Evolutionary conservation across 2,888 invertebrate species (phyloP).

Genomic region (Chrysina gloriosa): DNA sequence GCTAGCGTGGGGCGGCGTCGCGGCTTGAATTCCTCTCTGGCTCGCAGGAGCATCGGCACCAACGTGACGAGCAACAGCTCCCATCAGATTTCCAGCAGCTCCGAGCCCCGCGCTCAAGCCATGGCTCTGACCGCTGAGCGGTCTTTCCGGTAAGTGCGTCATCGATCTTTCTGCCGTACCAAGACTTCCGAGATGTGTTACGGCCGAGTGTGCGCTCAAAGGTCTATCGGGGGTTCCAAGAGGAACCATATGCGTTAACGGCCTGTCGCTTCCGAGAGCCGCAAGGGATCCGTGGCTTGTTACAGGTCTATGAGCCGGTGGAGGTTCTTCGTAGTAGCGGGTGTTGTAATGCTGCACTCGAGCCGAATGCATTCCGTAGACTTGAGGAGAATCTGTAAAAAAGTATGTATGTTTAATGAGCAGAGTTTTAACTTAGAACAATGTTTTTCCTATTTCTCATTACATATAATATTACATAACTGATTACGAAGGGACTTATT

Average conservation of each 20-base stretch:
- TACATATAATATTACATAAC: too few species aligned
- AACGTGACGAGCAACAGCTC: constrained; percentile 62
- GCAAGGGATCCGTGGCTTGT: constrained; percentile 63
- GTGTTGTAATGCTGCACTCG: constrained; percentile 66
- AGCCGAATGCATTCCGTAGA: constrained; percentile 66
- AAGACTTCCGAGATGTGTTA: constrained; percentile 46
- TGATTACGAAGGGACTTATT: too few species aligned
- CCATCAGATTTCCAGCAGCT: constrained; percentile 63
- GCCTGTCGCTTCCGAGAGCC: constrained; percentile 61
- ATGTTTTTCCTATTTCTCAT: neutral
- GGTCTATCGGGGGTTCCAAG: constrained; percentile 55
- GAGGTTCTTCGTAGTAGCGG: constrained; percentile 73
- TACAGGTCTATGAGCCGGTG: constrained; percentile 69
- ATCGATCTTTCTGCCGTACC: constrained; percentile 55
- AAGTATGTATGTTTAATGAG: neutral
- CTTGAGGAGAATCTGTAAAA: constrained; percentile 74
- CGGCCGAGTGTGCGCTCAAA: constrained; percentile 50
- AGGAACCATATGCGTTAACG: constrained; percentile 59
- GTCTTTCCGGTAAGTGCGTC: constrained; percentile 56
- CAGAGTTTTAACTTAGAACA: neutral
- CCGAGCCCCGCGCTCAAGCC: constrained; percentile 63
- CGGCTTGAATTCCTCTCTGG: constrained; percentile 67
- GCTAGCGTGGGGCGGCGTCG: constrained; percentile 78
- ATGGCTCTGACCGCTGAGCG: constrained; percentile 59
- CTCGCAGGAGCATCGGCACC: constrained; percentile 68